A percentile compares a stretch with the other conserved stretches of the same genome.
Conservation (phyloP, 2,113 vertebrate species). For the Beaufortia kweichowensis region DNA sequence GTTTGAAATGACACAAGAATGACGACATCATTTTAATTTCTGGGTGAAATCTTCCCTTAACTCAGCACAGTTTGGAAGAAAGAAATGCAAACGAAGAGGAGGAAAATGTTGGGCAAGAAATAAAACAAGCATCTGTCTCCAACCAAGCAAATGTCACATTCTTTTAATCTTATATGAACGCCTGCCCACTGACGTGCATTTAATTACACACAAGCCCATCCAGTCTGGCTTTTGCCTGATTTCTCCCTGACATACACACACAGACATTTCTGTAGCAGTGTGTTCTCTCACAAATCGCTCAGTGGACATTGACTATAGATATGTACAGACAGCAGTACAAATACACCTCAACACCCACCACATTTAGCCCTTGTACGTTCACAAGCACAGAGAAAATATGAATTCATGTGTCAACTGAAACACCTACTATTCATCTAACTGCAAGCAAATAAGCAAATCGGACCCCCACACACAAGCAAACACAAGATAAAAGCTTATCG, state of each 20-base stretch:
- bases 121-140: constrained; percentile 70
- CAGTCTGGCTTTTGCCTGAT: constrained; percentile 48
- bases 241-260: constrained; percentile 40
- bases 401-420: background rate
- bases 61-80: constrained; percentile 27
- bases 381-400: background rate
- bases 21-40: too few species aligned
- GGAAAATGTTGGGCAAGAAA: constrained; percentile 60
- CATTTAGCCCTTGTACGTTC: constrained; percentile 43
- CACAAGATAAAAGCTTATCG: background rate
- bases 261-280: constrained; percentile 20
- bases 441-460: background rate
- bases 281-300: constrained; percentile 19
- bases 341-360: background rate
- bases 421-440: background rate
- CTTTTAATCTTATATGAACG: constrained; percentile 72
- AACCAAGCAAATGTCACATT: constrained; percentile 66
- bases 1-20: too few species aligned
- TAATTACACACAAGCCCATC: constrained; percentile 66
- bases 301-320: background rate
- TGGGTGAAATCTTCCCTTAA: too few species aligned
- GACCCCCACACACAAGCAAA: background rate
- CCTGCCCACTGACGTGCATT: constrained; percentile 69
- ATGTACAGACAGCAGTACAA: constrained; percentile 18
- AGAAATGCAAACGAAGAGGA: constrained; percentile 49